Evolutionary conservation across 2,888 invertebrate genomes (phyloP), one percentile per base, ranked within the genome.

Genomic region (Autographa gamma): DNA sequence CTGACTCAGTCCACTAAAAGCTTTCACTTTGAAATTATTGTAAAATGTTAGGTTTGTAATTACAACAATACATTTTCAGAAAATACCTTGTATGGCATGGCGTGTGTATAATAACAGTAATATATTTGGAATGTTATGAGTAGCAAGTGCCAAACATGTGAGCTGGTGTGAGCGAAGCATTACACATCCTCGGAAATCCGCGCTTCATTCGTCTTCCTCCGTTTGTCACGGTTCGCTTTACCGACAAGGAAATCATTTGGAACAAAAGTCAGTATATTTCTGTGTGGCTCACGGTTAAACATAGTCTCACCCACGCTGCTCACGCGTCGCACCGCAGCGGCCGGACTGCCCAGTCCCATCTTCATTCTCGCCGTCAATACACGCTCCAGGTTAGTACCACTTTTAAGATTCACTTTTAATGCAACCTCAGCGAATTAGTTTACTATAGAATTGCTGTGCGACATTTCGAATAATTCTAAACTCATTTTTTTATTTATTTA

Each of bases 251-350:
- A 94, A 93, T 89, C 90, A 88, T 88, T 90, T 86, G 86, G 90
- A 94, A 94, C 94, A 95, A 94, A 94, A 94, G 94, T 93, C 92
- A 92, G 90, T 94, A 93, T 95, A 95, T 93, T 95, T 94, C 90
- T 88, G 95, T 93, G 92, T 92, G 89, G 94, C 94, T 95, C 95
- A 93, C 92, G 90, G 90, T 94, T 95, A 95, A 93, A 94, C 95
- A 93, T 95, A 95, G 95, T 90, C 88, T 89, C 95, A 86, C 95
- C 95, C 92, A 94, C 94, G 88, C 91, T 82, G 87, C 89, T 85
- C 90, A 74, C 83, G 84, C 90, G 88, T 85, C 88, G 87, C 82
- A 77, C 77, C 85, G 88, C 86, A 85, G 87, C 79, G 84, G 86
- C 79, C 77, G 85, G 77, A 78, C 83, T 77, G 89, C 88, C 91